Evolutionary conservation across 2,797 vertebrate genomes (phyloP).

Genomic region (Notamacropus eugenii): DNA sequence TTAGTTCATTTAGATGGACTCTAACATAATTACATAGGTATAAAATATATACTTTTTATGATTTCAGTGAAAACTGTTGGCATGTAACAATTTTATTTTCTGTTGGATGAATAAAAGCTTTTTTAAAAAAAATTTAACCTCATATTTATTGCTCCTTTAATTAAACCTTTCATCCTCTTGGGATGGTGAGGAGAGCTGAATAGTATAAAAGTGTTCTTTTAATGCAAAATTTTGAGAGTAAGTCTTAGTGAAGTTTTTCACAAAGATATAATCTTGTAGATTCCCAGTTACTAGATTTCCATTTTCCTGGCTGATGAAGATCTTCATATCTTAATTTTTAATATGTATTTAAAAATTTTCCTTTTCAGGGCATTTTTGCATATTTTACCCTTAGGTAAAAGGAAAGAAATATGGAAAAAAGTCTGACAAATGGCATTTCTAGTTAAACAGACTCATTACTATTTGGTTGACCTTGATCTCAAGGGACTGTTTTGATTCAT

Average conservation of each 20-base stretch:
- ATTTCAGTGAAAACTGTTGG: background rate
- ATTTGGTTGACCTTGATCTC: slow-evolving; percentile 31
- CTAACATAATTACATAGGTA: background rate
- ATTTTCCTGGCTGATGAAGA: background rate
- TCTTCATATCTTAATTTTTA: slow-evolving; percentile 15
- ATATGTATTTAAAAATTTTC: slow-evolving; percentile 8
- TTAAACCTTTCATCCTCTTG: background rate
- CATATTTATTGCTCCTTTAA: background rate
- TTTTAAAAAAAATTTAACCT: background rate
- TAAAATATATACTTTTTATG: background rate
- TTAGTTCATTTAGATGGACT: background rate
- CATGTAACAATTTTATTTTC: background rate
- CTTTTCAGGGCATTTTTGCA: slow-evolving; percentile 23
- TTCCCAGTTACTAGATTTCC: background rate
- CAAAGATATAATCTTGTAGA: background rate
- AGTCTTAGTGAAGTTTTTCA: background rate
- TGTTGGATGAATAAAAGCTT: too few species aligned
- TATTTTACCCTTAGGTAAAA: slow-evolving; percentile 33
- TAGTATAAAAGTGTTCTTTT: background rate
- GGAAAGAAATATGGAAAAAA: background rate
- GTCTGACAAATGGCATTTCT: background rate
- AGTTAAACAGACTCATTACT: background rate
- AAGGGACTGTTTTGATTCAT: slow-evolving; percentile 40
- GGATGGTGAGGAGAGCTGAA: background rate
- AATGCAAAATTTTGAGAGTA: background rate